These are phyloP conservation scores for Plectropomus leopardus DNA, from an alignment of 2,113 vertebrate genomes.

Conservation along the genomic window DNA sequence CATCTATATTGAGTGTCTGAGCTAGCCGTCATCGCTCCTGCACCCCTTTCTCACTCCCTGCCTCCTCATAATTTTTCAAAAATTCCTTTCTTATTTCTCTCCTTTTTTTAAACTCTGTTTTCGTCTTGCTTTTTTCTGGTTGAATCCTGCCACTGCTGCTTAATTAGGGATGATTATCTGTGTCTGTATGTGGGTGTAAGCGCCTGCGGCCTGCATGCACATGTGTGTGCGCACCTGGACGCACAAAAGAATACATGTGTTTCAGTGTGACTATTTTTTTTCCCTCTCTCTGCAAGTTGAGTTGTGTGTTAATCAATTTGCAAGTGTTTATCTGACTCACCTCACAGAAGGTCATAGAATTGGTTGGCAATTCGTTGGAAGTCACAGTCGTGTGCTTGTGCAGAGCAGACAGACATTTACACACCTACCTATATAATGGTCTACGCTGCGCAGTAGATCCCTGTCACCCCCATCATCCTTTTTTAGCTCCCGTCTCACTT, in stretches of 20 bases:
- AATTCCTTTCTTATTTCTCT: slow-evolving; percentile 6
- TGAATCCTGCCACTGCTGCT: slow-evolving; percentile 33
- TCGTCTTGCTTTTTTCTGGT: neutral
- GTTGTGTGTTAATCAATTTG: slow-evolving; percentile 35
- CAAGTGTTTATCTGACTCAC: slow-evolving; percentile 44
- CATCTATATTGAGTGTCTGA: slow-evolving; percentile 56
- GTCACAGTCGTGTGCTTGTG: slow-evolving; percentile 33
- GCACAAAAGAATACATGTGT: neutral
- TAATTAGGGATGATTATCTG: slow-evolving; percentile 55
- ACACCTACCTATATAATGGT: slow-evolving; percentile 64
- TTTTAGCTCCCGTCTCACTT: slow-evolving; percentile 62
- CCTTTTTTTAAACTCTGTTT: neutral
- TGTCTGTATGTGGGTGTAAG: slow-evolving; percentile 27
- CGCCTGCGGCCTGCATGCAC: neutral
- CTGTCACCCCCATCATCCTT: slow-evolving; percentile 67
- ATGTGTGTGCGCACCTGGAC: slow-evolving; percentile 12
- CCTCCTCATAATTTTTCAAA: slow-evolving; percentile 38
- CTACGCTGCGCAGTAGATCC: slow-evolving; percentile 44
- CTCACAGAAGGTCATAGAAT: slow-evolving; percentile 46
- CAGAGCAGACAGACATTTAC: slow-evolving; percentile 59
- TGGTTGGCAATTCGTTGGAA: slow-evolving; percentile 25
- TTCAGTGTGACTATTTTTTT: slow-evolving; percentile 5
- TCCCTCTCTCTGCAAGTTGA: neutral
- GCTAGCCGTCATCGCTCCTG: slow-evolving; percentile 26
- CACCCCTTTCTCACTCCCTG: neutral